Evolutionary conservation across 2,797 vertebrate genomes (phyloP).

Genomic region (Pantherophis alleghaniensis): DNA sequence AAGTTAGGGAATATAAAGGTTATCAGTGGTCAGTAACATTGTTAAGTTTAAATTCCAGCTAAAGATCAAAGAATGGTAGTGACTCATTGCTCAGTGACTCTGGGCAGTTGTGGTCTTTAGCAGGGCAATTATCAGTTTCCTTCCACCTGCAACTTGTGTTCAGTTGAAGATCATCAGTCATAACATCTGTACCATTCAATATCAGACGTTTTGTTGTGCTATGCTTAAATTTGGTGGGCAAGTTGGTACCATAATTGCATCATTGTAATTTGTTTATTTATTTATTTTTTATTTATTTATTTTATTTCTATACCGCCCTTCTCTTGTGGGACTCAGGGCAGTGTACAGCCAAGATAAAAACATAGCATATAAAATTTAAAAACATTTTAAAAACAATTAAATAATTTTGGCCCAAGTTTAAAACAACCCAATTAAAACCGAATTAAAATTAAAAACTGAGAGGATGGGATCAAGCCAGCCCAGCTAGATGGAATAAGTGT

Average conservation of each 20-base stretch:
- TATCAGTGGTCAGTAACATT: background rate
- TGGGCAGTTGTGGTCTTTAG: background rate
- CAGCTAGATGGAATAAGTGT: no score
- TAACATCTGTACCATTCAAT: background rate
- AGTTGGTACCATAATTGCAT: background rate
- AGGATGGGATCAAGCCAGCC: no score
- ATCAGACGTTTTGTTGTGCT: background rate
- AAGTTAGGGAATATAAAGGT: background rate
- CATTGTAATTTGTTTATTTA: background rate
- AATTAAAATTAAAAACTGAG: no score
- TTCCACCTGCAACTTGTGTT: background rate
- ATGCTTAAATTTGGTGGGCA: background rate
- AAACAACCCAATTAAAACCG: no score
- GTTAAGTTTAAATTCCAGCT: background rate
- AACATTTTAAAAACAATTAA: no score
- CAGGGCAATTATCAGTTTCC: background rate
- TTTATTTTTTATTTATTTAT: no score
- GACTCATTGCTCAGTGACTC: background rate
- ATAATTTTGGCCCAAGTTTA: no score
- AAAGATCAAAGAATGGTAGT: background rate
- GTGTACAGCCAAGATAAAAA: no score
- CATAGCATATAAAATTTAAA: no score
- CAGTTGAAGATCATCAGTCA: background rate
- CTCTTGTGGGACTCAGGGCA: no score
- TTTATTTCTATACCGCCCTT: no score